phyloP scores from a whole-genome alignment of 2,797 vertebrate species.

The Phalanger gymnotis region DNA sequence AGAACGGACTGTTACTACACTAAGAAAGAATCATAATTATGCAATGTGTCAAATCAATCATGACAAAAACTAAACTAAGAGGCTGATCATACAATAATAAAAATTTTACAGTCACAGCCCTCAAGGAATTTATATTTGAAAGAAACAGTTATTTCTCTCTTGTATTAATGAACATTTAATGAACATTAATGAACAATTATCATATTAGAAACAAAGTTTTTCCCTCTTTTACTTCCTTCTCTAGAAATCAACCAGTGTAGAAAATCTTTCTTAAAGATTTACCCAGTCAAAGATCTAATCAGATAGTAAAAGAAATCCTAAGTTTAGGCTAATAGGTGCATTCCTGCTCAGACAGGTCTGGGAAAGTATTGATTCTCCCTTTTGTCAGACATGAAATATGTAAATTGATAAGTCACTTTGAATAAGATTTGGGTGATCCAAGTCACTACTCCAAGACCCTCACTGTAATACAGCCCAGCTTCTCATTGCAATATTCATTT shows the following conservation, averaged over 20 bases:
- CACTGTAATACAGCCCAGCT: neutral
- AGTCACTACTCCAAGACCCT: neutral
- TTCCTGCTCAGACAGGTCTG: neutral
- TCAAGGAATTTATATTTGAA: neutral
- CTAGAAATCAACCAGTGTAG: neutral
- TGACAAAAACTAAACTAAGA: neutral
- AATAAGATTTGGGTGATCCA: neutral
- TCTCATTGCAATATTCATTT: neutral
- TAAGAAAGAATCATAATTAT: conserved; percentile 17
- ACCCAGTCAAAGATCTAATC: neutral
- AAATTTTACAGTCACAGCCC: neutral
- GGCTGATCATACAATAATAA: neutral
- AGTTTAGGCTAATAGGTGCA: neutral
- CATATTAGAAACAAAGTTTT: neutral
- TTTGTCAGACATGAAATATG: neutral
- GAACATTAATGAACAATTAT: neutral
- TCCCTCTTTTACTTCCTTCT: neutral
- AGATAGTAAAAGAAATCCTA: neutral
- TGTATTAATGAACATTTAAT: neutral
- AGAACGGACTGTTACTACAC: neutral
- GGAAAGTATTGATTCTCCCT: neutral
- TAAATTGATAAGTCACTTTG: neutral
- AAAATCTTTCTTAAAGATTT: no score
- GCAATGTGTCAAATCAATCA: neutral
- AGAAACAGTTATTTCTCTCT: neutral